Base-by-base conservation (phyloP, 2,888 invertebrate genomes). In the Thymelicus sylvestris region DNA sequence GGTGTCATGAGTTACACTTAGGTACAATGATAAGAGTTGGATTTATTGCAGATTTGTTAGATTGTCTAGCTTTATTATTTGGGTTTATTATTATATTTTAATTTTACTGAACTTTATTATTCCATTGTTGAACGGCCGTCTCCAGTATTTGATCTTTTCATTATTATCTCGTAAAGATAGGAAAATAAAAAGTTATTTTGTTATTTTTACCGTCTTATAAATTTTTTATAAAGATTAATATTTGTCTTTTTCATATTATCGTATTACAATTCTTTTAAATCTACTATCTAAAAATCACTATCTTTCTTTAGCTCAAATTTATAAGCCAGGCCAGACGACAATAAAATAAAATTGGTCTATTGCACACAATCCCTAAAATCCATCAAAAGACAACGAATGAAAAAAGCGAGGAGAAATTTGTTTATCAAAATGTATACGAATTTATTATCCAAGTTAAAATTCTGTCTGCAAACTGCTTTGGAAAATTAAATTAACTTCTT, bases 291-390 rank as follows among this genome's bases (percentile, higher is more conserved):
- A 41, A 41, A 1, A 1, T 41, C 41, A 31, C 41, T 41, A 41
- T 8, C 4, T 44, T 44, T 12, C 10, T 10, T 92, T 91, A 89
- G 85, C 86, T 8, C 12, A 24, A 24, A 93, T 93, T 92, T 91
- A 92, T 89, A 88, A 90, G 86, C 87, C 81, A 83, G 79, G 89
- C 82, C 86, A 79, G 83, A 81, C 87, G 85, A 86, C 88, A 91
- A 91, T 44, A 91, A 92, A 87, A 86, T 85, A 57, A 44, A n/a
- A 19, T 6, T 7, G 8, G 52, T 57, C 44, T n/a, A 39, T 55
- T 31, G 24, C 24, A 24, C n/a, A n/a, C 52, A 55, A 31, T 10
- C 24, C n/a, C 24, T 55, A 24, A 24, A 24, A 55, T 55, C 55
- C 24, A 55, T 55, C 55, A 55, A 24, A 55, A 55, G 24, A 55